Evolutionary conservation across 2,888 invertebrate genomes (phyloP).

Genomic region (Drosophila paramelanica): DNA sequence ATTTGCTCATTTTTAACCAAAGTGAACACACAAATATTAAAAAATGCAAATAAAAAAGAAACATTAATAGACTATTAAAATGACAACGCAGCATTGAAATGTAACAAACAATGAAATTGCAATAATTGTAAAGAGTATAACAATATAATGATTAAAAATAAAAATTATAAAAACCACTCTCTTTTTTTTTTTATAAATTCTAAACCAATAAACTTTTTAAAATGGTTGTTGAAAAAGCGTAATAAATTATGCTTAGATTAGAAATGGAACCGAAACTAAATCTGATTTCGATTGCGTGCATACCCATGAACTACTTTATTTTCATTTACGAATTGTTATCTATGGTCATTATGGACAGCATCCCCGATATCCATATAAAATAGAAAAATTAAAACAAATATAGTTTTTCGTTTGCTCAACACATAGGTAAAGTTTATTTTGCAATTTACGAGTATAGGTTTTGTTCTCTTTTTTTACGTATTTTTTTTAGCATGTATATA

Average conservation of each 20-base stretch:
- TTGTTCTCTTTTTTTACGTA: conserved; percentile 1
- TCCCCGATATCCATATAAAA: too few species aligned
- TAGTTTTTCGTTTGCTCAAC: conserved; percentile 43
- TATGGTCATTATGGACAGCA: too few species aligned
- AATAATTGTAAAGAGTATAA: conserved; percentile 57
- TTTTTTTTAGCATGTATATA: not conserved
- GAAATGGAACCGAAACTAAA: too few species aligned
- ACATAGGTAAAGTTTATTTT: conserved; percentile 43
- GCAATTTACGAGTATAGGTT: conserved; percentile 53
- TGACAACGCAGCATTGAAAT: conserved; percentile 71
- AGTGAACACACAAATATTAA: conserved; percentile 13
- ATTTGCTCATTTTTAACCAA: conserved; percentile 44
- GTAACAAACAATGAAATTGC: conserved; percentile 67
- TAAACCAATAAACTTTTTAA: too few species aligned
- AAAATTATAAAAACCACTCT: conserved; percentile 21
- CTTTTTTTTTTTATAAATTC: too few species aligned
- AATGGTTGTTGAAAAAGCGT: too few species aligned
- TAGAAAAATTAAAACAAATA: not conserved
- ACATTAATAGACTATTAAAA: conserved; percentile 16
- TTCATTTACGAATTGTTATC: too few species aligned
- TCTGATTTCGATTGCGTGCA: too few species aligned
- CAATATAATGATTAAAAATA: conserved; percentile 47
- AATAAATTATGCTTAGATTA: too few species aligned
- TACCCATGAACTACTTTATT: too few species aligned
- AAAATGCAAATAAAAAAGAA: conserved; percentile 11